These are phyloP conservation scores for Meandrusa payeni DNA, from an alignment of 2,888 invertebrate genomes.

Conservation along the genomic window DNA sequence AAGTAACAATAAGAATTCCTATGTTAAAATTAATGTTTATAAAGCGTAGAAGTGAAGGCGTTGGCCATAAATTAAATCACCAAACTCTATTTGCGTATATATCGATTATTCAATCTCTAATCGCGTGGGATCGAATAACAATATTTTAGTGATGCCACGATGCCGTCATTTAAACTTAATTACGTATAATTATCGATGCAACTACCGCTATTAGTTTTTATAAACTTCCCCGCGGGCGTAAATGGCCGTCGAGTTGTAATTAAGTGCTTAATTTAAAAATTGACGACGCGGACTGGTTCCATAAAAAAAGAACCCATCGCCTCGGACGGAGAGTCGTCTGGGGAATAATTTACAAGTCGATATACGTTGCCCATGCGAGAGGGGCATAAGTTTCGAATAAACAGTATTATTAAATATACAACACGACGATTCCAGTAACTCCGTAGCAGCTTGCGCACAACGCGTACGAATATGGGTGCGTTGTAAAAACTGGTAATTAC, in stretches of 20 bases:
- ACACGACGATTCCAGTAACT: slow-evolving; percentile 3
- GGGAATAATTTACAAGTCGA: slow-evolving; percentile 22
- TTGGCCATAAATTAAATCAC: slow-evolving; percentile 3
- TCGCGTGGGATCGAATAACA: slow-evolving; percentile 27
- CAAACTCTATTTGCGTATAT: slow-evolving; percentile 3
- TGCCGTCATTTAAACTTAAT: slow-evolving; percentile 44
- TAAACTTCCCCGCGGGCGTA: slow-evolving; percentile 41
- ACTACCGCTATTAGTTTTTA: slow-evolving; percentile 47
- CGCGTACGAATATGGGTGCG: slow-evolving; percentile 1
- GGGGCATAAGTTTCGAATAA: slow-evolving; percentile 11
- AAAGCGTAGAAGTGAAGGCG: background rate
- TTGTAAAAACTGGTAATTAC: slow-evolving; percentile 6
- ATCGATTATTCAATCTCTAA: slow-evolving; percentile 17
- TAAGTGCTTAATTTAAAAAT: slow-evolving; percentile 59
- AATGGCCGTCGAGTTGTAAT: slow-evolving; percentile 46
- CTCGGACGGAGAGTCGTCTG: slow-evolving; percentile 21
- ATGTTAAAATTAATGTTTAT: too few species aligned
- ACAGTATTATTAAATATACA: slow-evolving; percentile 14
- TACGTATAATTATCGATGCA: slow-evolving; percentile 47
- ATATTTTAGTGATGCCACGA: slow-evolving; percentile 32
- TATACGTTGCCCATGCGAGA: slow-evolving; percentile 9
- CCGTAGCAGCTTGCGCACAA: slow-evolving; percentile 3
- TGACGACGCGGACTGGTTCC: slow-evolving; percentile 42
- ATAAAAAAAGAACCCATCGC: slow-evolving; percentile 33
- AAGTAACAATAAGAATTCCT: too few species aligned